Conservation (phyloP, 2,888 invertebrate species). For the Oscheius sp. region DNA sequence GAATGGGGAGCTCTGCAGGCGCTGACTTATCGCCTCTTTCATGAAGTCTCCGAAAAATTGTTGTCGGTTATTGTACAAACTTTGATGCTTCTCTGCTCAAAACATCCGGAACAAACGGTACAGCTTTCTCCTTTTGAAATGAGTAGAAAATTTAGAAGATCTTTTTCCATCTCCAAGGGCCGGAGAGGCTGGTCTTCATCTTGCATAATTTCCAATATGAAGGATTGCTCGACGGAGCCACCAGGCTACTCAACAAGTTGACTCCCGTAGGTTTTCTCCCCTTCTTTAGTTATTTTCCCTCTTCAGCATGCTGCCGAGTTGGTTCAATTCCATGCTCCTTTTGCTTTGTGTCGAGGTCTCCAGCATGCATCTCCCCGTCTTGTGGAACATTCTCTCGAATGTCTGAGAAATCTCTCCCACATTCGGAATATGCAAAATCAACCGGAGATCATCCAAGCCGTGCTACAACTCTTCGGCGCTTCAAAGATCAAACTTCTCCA, state of each 20-base stretch:
- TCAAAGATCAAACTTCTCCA: conserved; percentile 45
- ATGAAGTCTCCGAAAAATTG: conserved; percentile 62
- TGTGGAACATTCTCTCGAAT: conserved; percentile 55
- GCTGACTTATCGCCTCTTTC: conserved; percentile 50
- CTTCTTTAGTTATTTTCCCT: neutral
- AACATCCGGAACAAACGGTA: conserved; percentile 58
- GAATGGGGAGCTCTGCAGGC: conserved; percentile 41
- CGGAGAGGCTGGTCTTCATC: conserved; percentile 50
- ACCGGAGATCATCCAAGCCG: conserved; percentile 40
- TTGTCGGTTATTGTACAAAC: conserved; percentile 68
- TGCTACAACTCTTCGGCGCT: conserved; percentile 47
- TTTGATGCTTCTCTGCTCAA: conserved; percentile 59
- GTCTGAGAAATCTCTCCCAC: conserved; percentile 59
- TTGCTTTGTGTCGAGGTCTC: conserved; percentile 41
- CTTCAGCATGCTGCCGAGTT: conserved; percentile 47
- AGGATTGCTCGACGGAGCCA: conserved; percentile 59
- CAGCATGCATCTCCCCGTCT: conserved; percentile 58
- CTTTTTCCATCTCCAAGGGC: conserved; percentile 48
- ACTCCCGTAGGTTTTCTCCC: neutral
- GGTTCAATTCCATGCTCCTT: conserved; percentile 43
- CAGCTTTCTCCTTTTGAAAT: no score
- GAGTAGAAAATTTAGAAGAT: conserved; percentile 31
- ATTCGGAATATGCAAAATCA: conserved; percentile 44
- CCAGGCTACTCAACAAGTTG: conserved; percentile 48
- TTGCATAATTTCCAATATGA: conserved; percentile 57